Conservation (phyloP, 2,797 vertebrate genomes). For the Eulemur albifrons region DNA sequence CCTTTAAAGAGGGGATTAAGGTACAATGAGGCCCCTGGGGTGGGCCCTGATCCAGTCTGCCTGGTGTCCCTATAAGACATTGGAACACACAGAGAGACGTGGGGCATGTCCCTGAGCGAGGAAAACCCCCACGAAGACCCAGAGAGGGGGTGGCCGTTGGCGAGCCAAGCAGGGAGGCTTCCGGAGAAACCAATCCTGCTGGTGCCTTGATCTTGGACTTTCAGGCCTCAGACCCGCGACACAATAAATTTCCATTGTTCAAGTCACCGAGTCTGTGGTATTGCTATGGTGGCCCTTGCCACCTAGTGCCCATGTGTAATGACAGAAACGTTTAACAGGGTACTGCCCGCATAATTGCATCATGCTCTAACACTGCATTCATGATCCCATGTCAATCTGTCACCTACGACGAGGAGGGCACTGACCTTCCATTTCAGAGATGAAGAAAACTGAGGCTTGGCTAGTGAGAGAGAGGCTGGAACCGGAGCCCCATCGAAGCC, state of each 20-base stretch:
- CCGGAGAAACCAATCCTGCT: background rate
- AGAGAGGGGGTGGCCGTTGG: background rate
- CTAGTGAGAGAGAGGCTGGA: background rate
- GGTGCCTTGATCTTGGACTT: background rate
- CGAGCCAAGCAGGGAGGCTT: background rate
- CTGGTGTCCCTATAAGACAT: background rate
- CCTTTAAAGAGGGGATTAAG: background rate
- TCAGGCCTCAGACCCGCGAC: background rate
- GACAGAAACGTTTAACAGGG: background rate
- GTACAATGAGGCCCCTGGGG: background rate
- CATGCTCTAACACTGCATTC: background rate
- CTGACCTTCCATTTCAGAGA: background rate
- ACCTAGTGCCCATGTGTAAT: background rate
- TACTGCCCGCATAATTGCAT: accelerated
- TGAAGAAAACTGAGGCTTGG: background rate
- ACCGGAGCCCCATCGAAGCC: background rate
- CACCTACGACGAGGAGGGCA: background rate
- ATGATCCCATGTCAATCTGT: background rate
- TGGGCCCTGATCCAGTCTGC: no score
- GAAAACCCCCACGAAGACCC: background rate
- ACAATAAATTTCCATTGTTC: background rate
- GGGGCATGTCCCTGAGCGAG: accelerated
- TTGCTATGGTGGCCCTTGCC: background rate
- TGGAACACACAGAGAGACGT: background rate
- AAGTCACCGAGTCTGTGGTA: background rate